Percentiles rank a stretch among this genome's conserved stretches.
These are phyloP conservation scores for Harpalus rubripes DNA, from an alignment of 2,888 invertebrate genomes.

Conservation along the genomic window DNA sequence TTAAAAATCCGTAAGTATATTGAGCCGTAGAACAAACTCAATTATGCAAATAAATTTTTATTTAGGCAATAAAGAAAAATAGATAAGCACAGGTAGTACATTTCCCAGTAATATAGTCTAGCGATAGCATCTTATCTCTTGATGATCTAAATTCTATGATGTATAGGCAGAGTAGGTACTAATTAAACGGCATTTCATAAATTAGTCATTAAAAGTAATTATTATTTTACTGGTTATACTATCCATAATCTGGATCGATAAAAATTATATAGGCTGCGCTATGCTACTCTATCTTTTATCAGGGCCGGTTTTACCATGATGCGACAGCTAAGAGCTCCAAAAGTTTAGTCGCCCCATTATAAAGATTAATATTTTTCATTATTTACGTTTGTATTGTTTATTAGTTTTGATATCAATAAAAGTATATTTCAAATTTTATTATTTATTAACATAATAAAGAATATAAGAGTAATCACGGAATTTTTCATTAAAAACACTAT, in stretches of 20 bases:
- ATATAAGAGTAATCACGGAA: too few species aligned
- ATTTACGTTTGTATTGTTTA: too few species aligned
- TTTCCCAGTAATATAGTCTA: slow-evolving; percentile 21
- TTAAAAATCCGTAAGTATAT: not conserved
- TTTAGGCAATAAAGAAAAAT: slow-evolving; percentile 15
- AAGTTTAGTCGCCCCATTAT: too few species aligned
- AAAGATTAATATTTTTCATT: too few species aligned
- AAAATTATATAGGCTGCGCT: slow-evolving; percentile 15
- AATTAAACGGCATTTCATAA: slow-evolving; percentile 64
- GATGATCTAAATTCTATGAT: slow-evolving; percentile 62
- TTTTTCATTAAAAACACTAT: too few species aligned
- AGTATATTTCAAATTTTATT: too few species aligned
- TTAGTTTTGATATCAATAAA: too few species aligned
- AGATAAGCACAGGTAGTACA: slow-evolving; percentile 16
- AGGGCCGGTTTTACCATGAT: too few species aligned
- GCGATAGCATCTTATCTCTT: slow-evolving; percentile 49
- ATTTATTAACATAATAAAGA: too few species aligned
- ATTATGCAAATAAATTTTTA: slow-evolving; percentile 28
- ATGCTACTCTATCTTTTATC: slow-evolving; percentile 1
- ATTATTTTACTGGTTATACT: slow-evolving; percentile 53
- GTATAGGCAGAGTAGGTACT: slow-evolving; percentile 55
- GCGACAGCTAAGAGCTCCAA: too few species aligned
- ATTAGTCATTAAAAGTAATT: slow-evolving; percentile 63
- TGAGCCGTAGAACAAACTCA: slow-evolving; percentile 10
- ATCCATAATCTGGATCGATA: slow-evolving; percentile 11